Evolutionary conservation across 2,113 vertebrate genomes (phyloP).

Genomic region (Eurypyga helias): DNA sequence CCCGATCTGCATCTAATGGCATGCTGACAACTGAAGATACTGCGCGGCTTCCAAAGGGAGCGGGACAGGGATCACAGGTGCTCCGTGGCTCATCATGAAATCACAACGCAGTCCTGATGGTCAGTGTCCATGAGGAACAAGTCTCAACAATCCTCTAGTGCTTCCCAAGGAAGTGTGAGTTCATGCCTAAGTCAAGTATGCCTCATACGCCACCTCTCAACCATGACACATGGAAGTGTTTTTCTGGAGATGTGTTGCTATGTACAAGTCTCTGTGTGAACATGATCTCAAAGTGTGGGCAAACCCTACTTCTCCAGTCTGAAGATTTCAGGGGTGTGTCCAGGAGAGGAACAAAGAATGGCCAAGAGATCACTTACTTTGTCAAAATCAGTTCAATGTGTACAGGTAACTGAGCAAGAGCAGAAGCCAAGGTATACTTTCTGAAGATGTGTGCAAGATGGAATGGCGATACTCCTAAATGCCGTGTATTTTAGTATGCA

Average conservation of each 20-base stretch:
- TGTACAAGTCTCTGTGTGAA: background rate
- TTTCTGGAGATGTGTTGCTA: background rate
- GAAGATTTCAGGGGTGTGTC: background rate
- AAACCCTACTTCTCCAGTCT: background rate
- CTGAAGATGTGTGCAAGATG: background rate
- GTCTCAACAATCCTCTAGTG: background rate
- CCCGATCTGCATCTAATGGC: background rate
- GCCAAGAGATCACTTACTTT: background rate
- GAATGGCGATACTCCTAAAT: background rate
- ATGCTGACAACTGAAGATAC: background rate
- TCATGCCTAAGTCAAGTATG: background rate
- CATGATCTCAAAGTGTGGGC: background rate
- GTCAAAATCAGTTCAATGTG: background rate
- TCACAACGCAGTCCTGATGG: background rate
- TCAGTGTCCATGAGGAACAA: rapidly evolving
- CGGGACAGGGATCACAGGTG: background rate
- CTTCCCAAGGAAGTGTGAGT: background rate
- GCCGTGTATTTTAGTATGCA: background rate
- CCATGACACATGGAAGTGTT: background rate
- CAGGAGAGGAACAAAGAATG: background rate
- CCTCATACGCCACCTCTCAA: background rate
- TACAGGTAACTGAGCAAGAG: background rate
- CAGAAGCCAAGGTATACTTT: background rate
- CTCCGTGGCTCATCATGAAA: background rate
- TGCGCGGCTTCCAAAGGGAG: background rate